Base-by-base conservation (phyloP, 1,140 invertebrate genomes). In the Carcinoscorpius rotundicauda region DNA sequence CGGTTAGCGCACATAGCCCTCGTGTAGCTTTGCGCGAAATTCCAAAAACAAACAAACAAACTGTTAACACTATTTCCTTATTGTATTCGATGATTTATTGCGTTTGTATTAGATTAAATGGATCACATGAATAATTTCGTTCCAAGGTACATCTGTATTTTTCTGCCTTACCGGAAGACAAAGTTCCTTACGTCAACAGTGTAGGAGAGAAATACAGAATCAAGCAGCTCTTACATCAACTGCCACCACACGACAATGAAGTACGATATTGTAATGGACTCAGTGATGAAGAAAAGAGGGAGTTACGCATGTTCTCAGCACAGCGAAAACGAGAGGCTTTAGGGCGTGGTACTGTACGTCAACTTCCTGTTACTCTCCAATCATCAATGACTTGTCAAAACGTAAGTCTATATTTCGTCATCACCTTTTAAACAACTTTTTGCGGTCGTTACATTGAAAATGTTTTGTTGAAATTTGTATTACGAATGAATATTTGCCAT, bases 61-160 rank as follows among this genome's bases (percentile, higher is more conserved):
- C 29, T 29, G 29, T 29, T 29, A 29, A 29, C 29, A 29, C 29
- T 29, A 29, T 29, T 29, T 29, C 29, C 2, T 29, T 29, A 29
- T 0, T 29, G 29, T 29, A 29, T 29, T 29, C 29, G 29, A 29
- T 29, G 29, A 29, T 2, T 29, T 29, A 29, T 29, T 29, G 0
- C 29, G 2, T 29, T 29, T 29, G 29, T 29, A 29, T 29, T 2
- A 29, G 29, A 1, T 1, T 29, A 29, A 29, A 29, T 29, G 29
- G 29, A 29, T 29, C 29, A 29, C 29, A 29, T 29, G 29, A 55
- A 66, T 49, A 58, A 66, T 50, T 65, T 64, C 63, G 49, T 74
- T 85, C 29, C 65, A 82, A 98, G 93, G 93, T 98, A 64, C 93
- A 97, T 76, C 83, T 95, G 70, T 98, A 97, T 81, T 98, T 98